A percentile compares a stretch with the other conserved stretches of the same genome.
Conservation (phyloP, 2,113 vertebrate species). For the Cranoglanis bouderius region DNA sequence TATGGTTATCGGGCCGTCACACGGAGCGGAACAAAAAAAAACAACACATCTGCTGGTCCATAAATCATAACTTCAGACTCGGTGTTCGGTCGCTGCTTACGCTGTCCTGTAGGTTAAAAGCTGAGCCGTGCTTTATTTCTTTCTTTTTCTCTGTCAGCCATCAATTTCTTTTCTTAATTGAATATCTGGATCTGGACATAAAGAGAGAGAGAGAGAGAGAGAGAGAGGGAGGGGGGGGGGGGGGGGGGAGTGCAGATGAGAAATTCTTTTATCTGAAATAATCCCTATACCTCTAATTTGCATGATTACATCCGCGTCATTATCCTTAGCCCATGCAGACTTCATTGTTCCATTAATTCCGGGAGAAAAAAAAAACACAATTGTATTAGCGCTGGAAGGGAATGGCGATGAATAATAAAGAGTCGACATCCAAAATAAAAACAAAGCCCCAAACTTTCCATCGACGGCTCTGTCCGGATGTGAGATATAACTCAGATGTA, state of each 20-base stretch:
- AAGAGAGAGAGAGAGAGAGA: not conserved
- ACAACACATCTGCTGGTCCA: slow-evolving; percentile 58
- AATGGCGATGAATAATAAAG: slow-evolving; percentile 18
- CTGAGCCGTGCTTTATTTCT: slow-evolving; percentile 23
- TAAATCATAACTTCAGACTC: slow-evolving; percentile 75
- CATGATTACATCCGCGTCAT: slow-evolving; percentile 53
- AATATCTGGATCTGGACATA: not conserved
- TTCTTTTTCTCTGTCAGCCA: not conserved
- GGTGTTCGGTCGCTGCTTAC: slow-evolving; percentile 61
- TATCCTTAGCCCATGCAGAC: slow-evolving; percentile 42
- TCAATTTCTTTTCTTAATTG: slow-evolving; percentile 26
- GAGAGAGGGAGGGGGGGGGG: not conserved
- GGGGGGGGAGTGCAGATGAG: not conserved
- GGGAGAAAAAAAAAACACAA: not conserved
- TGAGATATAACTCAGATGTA: not conserved
- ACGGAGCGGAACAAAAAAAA: slow-evolving; percentile 72
- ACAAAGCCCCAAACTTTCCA: not conserved
- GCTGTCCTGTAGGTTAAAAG: slow-evolving; percentile 54
- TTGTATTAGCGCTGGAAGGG: slow-evolving; percentile 10
- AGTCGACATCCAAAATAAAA: not conserved
- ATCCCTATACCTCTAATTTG: slow-evolving; percentile 51
- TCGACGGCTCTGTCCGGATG: not conserved
- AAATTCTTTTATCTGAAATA: slow-evolving; percentile 50
- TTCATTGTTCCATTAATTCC: slow-evolving; percentile 40
- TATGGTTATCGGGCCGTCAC: slow-evolving; percentile 67